Evolutionary conservation across 1,140 invertebrate species (phyloP).

Genomic region (Globodera rostochiensis): DNA sequence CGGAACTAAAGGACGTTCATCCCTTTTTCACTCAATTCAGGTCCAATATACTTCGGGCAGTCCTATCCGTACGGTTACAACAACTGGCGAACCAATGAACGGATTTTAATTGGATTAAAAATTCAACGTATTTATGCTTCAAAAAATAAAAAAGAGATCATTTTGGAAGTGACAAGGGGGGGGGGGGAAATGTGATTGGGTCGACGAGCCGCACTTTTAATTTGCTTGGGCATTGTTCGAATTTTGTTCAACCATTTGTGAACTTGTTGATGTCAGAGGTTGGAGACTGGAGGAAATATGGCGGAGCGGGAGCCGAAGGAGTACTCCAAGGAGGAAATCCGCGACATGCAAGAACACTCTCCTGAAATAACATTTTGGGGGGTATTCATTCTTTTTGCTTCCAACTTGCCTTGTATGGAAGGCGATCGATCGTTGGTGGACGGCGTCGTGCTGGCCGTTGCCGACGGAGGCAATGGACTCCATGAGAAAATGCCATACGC

Average conservation of each 20-base stretch:
- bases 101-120: background rate
- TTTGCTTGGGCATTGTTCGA: background rate
- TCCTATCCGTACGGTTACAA: background rate
- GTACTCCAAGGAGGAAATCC: constrained; percentile 49
- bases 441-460: constrained; percentile 7
- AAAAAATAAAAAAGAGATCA: constrained; percentile 5
- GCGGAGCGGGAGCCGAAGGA: constrained; percentile 46
- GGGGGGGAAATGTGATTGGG: background rate
- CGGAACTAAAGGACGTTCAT: background rate
- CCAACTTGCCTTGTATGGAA: constrained; percentile 15
- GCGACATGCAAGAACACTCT: constrained; percentile 45
- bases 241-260: background rate
- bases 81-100: background rate
- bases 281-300: constrained; percentile 44
- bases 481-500: constrained; percentile 51
- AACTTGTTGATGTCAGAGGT: constrained; percentile 19
- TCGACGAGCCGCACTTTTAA: background rate
- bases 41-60: constrained; percentile 27
- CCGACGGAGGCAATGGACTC: constrained; percentile 26
- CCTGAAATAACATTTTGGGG: constrained; percentile 27
- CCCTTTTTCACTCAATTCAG: constrained; percentile 4
- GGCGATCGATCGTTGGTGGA: constrained; percentile 1
- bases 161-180: background rate
- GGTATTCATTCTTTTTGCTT: constrained; percentile 16
- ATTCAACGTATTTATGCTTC: background rate